These are phyloP conservation scores for Mesoclemmys tuberculata DNA, from an alignment of 2,113 vertebrate species.

Conservation along the genomic window DNA sequence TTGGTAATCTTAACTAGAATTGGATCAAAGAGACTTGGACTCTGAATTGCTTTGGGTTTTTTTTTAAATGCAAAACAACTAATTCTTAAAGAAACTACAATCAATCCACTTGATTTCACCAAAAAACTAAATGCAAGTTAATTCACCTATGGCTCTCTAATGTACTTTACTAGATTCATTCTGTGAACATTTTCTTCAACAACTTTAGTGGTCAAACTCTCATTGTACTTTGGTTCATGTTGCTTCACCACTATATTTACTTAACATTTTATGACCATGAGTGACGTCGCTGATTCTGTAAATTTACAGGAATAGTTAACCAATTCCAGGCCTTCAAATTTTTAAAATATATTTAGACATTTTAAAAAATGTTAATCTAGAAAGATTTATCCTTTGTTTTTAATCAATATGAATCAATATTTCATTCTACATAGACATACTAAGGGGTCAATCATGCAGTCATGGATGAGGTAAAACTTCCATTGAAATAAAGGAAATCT, in stretches of 20 bases:
- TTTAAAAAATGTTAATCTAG: neutral
- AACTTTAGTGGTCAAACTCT: neutral
- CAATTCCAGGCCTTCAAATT: neutral
- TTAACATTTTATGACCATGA: neutral
- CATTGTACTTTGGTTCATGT: neutral
- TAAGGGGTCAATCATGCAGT: neutral
- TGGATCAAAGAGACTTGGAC: neutral
- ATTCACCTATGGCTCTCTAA: neutral
- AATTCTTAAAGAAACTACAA: neutral
- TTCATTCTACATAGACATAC: neutral
- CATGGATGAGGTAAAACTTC: neutral
- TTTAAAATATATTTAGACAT: neutral
- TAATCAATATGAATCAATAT: neutral
- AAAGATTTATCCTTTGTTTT: neutral
- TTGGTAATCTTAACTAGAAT: neutral
- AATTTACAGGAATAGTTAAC: neutral
- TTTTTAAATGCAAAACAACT: neutral
- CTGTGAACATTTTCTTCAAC: neutral
- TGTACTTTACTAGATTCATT: neutral
- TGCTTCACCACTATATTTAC: neutral
- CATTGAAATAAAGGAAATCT: neutral
- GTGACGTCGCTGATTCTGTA: neutral
- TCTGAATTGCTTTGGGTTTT: neutral
- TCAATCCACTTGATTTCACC: neutral
- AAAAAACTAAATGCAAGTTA: neutral